A percentile compares a stretch with the other conserved stretches of the same genome.
These are phyloP conservation scores for Aulostomus chinensis DNA, from an alignment of 2,797 vertebrate genomes.

Conservation along the genomic window DNA sequence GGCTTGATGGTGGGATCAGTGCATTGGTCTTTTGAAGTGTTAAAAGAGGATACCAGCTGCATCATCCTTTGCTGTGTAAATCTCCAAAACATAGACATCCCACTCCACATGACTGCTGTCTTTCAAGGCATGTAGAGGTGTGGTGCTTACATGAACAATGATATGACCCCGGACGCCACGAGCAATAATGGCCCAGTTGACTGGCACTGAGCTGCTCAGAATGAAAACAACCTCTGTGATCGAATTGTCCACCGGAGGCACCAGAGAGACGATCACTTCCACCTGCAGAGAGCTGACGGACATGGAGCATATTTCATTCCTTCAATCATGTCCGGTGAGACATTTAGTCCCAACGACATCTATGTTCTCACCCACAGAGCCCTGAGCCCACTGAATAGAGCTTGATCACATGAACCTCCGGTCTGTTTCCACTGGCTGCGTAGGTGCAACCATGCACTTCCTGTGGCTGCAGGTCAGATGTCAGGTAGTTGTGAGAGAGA, in stretches of 20 bases:
- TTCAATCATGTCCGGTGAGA: neutral
- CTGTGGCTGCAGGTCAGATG: conserved; percentile 77
- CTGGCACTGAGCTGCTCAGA: conserved; percentile 74
- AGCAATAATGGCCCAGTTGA: conserved; percentile 78
- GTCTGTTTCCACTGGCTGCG: neutral
- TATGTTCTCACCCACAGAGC: conserved; percentile 74
- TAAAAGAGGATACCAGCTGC: too few species aligned
- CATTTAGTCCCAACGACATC: too few species aligned
- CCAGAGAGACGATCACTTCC: conserved; percentile 76
- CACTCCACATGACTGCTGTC: too few species aligned
- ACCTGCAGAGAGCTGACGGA: conserved; percentile 72
- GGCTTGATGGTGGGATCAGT: too few species aligned
- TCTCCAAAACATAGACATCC: too few species aligned
- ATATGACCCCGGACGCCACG: conserved; percentile 71
- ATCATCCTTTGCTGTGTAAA: too few species aligned
- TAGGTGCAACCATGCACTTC: conserved; percentile 69
- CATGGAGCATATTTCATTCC: neutral
- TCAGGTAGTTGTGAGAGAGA: conserved; percentile 76
- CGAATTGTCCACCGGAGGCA: conserved; percentile 49
- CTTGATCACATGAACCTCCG: conserved; percentile 78
- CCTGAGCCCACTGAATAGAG: conserved; percentile 75
- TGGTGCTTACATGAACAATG: conserved; percentile 69
- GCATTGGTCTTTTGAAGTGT: too few species aligned
- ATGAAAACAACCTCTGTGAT: conserved; percentile 69
- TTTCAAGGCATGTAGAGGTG: neutral